Base-by-base conservation (phyloP, 2,888 invertebrate genomes). In the Caenorhabditis angaria region DNA sequence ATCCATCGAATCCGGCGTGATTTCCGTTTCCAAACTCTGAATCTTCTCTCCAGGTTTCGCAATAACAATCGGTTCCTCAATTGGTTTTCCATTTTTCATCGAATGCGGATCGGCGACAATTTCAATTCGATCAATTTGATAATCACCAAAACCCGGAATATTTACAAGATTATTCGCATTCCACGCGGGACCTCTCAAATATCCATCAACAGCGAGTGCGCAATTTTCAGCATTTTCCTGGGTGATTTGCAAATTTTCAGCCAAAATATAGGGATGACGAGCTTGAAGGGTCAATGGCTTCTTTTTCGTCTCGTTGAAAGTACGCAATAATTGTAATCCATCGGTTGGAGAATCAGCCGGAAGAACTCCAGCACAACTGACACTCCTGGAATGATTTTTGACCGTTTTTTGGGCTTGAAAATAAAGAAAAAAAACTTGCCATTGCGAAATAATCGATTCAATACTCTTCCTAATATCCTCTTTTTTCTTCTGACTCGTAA, bases 81-180 rank as follows among this genome's bases (percentile, higher is more conserved):
- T 41, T 14, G 54, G 22, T 22, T 63, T 62, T 20, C 48, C 27
- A 8, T 56, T 55, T 57, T 78, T 83, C 51, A 80, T 28, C 10
- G 80, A 69, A 58, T 87, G 73, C 0, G 73, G 77, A 41, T 78
- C 76, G 24, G 67, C 56, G 71, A 83, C 63, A 1, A 63, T 35
- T 48, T 70, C 70, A 25, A 80, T 77, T 32, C 92, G 91, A 0
- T 90, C 90, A 91, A 99, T 92, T 90, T 96, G 96, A 87, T 93
- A 97, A 87, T 96, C 94, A 10, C 97, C 97, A 85, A 94, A 91
- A 0, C 96, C 96, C 54, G 94, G 92, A 63, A 99, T 91, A 87
- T 99, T 95, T 27, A 99, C 91, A 62, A 97, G 90, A 72, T 92
- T 91, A 89, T 97, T 95, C 0, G 94, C 95, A 87, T 93, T 93